phyloP scores from a whole-genome alignment of 2,797 vertebrate genomes.

The Microctenopoma lineatum region DNA sequence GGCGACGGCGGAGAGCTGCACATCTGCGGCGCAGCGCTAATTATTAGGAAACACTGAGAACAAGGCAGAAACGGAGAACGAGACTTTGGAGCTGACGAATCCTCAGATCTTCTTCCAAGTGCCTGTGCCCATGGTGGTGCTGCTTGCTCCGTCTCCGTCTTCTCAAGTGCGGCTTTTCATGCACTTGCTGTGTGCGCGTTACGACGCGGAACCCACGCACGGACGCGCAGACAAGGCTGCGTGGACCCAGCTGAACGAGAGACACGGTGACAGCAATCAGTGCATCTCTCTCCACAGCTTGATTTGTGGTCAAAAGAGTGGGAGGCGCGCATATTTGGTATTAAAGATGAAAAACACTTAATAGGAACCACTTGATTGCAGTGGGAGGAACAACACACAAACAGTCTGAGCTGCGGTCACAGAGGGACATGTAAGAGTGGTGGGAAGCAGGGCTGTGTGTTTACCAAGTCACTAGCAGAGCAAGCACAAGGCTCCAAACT shows the following conservation, averaged over 20 bases:
- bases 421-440: too few species aligned
- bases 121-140: conserved; percentile 78
- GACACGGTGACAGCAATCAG: conserved; percentile 8
- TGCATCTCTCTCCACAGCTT: background rate
- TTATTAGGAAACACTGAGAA: conserved; percentile 82
- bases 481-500: too few species aligned
- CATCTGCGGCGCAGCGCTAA: conserved; percentile 85
- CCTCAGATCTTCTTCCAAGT: conserved; percentile 86
- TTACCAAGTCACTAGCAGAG: too few species aligned
- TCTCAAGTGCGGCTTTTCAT: conserved; percentile 65
- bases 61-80: conserved; percentile 53
- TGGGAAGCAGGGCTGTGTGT: too few species aligned
- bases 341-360: conserved; percentile 36
- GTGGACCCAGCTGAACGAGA: conserved; percentile 47
- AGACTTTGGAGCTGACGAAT: conserved; percentile 61
- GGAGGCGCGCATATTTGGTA: conserved; percentile 4
- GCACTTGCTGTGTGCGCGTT: conserved; percentile 52
- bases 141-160: conserved; percentile 77
- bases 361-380: conserved; percentile 46
- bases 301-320: conserved; percentile 35
- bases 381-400: conserved; percentile 28
- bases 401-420: too few species aligned
- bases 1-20: conserved; percentile 60
- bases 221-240: conserved; percentile 34
- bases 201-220: conserved; percentile 22